Evolutionary conservation across 2,113 vertebrate species (phyloP).

Genomic region (Oreocharis arfaki): DNA sequence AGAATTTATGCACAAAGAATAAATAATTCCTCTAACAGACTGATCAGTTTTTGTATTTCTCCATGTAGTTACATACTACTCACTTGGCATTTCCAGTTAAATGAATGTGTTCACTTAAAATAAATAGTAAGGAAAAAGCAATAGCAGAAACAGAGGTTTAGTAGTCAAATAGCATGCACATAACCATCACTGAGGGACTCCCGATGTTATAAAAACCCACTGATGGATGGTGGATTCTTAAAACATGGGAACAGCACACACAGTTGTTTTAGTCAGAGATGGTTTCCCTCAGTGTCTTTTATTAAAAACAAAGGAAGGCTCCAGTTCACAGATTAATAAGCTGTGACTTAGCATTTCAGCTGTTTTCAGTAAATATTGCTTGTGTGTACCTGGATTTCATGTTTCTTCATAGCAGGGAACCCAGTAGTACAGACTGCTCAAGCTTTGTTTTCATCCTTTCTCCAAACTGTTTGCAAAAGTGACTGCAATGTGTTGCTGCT

Average conservation of each 20-base stretch:
- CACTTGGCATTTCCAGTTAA: slow-evolving; percentile 39
- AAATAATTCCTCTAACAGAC: slow-evolving; percentile 1
- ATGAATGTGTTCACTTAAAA: background rate
- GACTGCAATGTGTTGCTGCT: background rate
- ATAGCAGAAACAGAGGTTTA: background rate
- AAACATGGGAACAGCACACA: too few species aligned
- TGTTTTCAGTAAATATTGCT: background rate
- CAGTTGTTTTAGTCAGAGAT: background rate
- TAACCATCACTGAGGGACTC: background rate
- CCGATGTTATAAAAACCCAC: background rate
- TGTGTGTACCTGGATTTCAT: background rate
- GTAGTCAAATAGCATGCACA: background rate
- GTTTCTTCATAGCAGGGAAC: background rate
- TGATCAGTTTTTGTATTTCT: slow-evolving; percentile 7
- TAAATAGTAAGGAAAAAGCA: slow-evolving; percentile 2
- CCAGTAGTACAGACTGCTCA: background rate
- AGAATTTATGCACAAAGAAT: slow-evolving; percentile 11
- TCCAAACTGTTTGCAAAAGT: background rate
- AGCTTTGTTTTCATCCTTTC: background rate
- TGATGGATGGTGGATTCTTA: too few species aligned
- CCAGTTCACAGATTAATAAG: background rate
- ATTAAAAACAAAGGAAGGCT: background rate
- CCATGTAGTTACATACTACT: background rate
- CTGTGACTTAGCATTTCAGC: background rate
- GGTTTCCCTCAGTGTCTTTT: background rate